Evolutionary conservation across 2,888 invertebrate species (phyloP).

Genomic region (Stenodera caucasica): DNA sequence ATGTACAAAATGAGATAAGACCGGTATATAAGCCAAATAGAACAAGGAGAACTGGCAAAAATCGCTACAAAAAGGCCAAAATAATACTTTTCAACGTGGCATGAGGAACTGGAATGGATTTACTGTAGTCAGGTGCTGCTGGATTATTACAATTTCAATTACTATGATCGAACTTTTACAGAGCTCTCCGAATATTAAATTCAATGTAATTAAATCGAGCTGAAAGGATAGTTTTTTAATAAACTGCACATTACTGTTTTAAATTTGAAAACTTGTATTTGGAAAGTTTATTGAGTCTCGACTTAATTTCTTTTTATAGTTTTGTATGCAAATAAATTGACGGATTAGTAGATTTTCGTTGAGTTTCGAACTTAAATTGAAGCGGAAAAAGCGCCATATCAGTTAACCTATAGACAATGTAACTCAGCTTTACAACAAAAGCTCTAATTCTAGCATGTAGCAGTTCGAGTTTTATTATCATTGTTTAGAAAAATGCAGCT

Average conservation of each 20-base stretch:
- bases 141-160: slow-evolving; percentile 5
- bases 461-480: no score
- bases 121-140: not conserved
- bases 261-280: no score
- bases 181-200: not conserved
- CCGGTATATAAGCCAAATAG: not conserved
- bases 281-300: no score
- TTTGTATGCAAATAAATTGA: not conserved
- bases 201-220: not conserved
- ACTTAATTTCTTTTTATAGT: not conserved
- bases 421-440: not conserved
- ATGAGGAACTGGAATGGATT: not conserved
- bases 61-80: not conserved
- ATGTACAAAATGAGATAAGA: slow-evolving; percentile 12
- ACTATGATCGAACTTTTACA: not conserved
- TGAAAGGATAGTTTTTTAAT: not conserved
- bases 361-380: not conserved
- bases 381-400: not conserved
- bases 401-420: not conserved
- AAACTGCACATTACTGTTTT: not conserved
- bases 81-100: not conserved
- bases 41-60: not conserved
- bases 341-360: not conserved
- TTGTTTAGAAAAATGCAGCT: no score
- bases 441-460: no score